A percentile compares a stretch with the other conserved stretches of the same genome.
phyloP scores from a whole-genome alignment of 2,888 invertebrate species.

The Colletes collaris region DNA sequence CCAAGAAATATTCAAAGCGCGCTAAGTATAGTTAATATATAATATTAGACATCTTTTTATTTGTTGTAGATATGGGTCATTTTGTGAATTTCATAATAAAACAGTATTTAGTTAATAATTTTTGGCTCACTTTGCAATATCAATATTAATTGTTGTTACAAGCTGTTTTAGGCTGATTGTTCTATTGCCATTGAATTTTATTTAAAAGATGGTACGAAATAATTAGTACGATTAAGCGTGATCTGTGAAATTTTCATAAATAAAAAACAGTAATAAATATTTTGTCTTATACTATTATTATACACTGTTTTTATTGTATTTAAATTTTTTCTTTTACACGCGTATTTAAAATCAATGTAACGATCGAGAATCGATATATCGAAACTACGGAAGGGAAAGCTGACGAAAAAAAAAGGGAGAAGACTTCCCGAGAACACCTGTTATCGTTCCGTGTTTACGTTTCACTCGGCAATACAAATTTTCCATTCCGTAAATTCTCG shows the following conservation, averaged over 20 bases:
- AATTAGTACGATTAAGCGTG: background rate
- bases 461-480: too few relatives aligned
- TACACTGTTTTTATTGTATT: slow-evolving; percentile 14
- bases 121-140: slow-evolving; percentile 1
- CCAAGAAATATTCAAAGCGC: slow-evolving; percentile 2
- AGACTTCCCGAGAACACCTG: too few relatives aligned
- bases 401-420: too few relatives aligned
- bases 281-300: slow-evolving; percentile 13
- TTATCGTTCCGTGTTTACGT: too few relatives aligned
- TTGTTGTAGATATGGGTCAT: slow-evolving; percentile 27
- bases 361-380: too few relatives aligned
- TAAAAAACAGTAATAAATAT: slow-evolving; percentile 23
- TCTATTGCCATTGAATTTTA: background rate
- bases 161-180: background rate
- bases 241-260: slow-evolving; percentile 37
- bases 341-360: too few relatives aligned
- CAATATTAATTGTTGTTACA: background rate
- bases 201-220: background rate
- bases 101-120: slow-evolving; percentile 26
- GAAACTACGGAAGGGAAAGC: too few relatives aligned
- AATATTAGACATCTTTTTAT: slow-evolving; percentile 4
- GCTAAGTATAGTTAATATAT: slow-evolving; percentile 6
- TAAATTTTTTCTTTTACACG: background rate
- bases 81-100: slow-evolving; percentile 8
- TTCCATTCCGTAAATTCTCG: too few relatives aligned